Evolutionary conservation across 2,797 vertebrate species (phyloP).

Genomic region (Melanotaenia boesemani): DNA sequence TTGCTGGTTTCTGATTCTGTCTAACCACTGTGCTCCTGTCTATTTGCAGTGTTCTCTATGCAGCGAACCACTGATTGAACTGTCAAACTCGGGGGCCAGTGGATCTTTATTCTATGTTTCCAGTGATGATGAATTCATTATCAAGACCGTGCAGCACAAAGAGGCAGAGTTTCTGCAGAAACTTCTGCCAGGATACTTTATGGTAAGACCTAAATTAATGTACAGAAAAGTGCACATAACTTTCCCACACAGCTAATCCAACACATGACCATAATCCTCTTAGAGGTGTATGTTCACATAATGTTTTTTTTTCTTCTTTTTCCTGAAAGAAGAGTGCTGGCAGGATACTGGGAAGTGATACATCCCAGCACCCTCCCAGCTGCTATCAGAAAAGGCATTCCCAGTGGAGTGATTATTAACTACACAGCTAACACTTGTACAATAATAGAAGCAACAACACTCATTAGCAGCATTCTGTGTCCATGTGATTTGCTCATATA

Average conservation of each 20-base stretch:
- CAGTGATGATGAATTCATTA: slow-evolving; percentile 95
- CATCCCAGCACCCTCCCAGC: neutral
- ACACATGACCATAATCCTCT: neutral
- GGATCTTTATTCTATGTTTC: slow-evolving; percentile 97
- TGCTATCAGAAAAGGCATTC: neutral
- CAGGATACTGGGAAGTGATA: neutral
- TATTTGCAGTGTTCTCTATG: slow-evolving; percentile 91
- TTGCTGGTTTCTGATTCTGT: slow-evolving; percentile 22
- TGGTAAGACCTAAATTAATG: slow-evolving; percentile 82
- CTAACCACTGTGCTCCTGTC: slow-evolving; percentile 22
- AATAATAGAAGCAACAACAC: neutral
- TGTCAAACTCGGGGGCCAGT: slow-evolving; percentile 94
- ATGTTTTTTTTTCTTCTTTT: neutral
- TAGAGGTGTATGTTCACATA: neutral
- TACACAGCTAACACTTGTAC: neutral
- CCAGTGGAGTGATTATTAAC: neutral
- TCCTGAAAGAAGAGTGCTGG: neutral
- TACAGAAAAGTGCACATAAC: neutral
- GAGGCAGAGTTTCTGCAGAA: slow-evolving; percentile 98
- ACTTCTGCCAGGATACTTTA: slow-evolving; percentile 96
- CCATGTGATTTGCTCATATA: neutral
- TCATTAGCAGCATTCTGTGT: neutral
- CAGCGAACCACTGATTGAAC: slow-evolving; percentile 90
- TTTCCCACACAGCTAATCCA: neutral
- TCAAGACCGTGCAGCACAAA: slow-evolving; percentile 98